phyloP scores from a whole-genome alignment of 2,888 invertebrate species.

The Malthinus seriepunctatus region DNA sequence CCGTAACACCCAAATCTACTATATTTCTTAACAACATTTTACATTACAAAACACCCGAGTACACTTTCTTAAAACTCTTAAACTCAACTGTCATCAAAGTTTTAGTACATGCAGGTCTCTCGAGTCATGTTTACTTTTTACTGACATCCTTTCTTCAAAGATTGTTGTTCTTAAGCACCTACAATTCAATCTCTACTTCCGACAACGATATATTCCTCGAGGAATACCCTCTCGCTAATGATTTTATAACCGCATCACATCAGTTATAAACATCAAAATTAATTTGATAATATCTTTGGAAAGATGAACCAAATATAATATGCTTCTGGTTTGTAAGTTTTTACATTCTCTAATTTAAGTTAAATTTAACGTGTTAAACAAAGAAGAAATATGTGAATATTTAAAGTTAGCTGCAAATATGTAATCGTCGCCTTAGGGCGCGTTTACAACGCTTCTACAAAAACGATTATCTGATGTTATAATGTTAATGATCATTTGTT shows the following conservation, averaged over 20 bases:
- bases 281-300: constrained; percentile 21
- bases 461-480: constrained; percentile 22
- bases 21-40: too few relatives aligned
- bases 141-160: background rate
- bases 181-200: background rate
- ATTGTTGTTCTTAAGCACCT: background rate
- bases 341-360: background rate
- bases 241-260: constrained; percentile 23
- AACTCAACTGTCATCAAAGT: background rate
- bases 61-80: background rate
- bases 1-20: too few relatives aligned
- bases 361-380: background rate
- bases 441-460: constrained; percentile 16
- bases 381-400: constrained; percentile 11
- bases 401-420: constrained; percentile 6
- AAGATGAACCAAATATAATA: constrained; percentile 4
- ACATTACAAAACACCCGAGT: too few relatives aligned
- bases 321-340: constrained; percentile 13
- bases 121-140: constrained; percentile 4
- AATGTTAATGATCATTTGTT: constrained; percentile 27
- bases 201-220: constrained; percentile 4
- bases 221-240: constrained; percentile 15
- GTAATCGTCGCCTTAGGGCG: constrained; percentile 20
- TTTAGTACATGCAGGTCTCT: background rate
- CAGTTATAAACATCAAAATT: constrained; percentile 20